Percentiles rank a stretch among this genome's conserved stretches.
phyloP scores from a whole-genome alignment of 2,888 invertebrate species.

The Spilosoma lubricipeda region DNA sequence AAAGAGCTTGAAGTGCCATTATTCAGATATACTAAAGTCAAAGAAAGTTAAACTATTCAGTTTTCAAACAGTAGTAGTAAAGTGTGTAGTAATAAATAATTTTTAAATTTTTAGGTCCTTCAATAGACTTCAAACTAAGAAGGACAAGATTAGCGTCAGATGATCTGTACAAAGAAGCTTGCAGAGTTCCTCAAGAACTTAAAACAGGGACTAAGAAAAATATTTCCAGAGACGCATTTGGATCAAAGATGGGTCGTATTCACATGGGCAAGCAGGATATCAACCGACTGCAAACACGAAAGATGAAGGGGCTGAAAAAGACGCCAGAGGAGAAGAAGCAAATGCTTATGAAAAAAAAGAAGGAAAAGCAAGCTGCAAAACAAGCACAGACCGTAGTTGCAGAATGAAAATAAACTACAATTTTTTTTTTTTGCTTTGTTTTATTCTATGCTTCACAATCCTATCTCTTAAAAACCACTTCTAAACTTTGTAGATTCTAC shows the following conservation, averaged over 20 bases:
- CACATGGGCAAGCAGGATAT: constrained; percentile 97
- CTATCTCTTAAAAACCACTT: neutral
- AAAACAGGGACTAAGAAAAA: constrained; percentile 96
- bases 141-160: constrained; percentile 96
- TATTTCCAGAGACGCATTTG: constrained; percentile 93
- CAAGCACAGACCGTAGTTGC: constrained; percentile 52
- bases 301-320: constrained; percentile 95
- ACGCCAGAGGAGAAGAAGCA: constrained; percentile 89
- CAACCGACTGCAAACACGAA: constrained; percentile 93
- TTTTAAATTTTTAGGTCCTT: constrained; percentile 89
- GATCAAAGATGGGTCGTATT: constrained; percentile 95
- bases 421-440: constrained; percentile 45
- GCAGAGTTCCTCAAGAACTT: constrained; percentile 92
- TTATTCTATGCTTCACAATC: neutral
- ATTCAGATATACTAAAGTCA: neutral
- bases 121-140: constrained; percentile 94
- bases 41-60: neutral
- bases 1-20: neutral
- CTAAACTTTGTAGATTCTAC: neutral
- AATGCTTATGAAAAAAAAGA: constrained; percentile 84
- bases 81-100: neutral
- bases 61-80: neutral
- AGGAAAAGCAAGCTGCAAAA: constrained; percentile 66
- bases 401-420: constrained; percentile 54
- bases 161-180: constrained; percentile 94